Evolutionary conservation across 1,140 invertebrate genomes (phyloP).

Genomic region (Saccostrea glomerata): DNA sequence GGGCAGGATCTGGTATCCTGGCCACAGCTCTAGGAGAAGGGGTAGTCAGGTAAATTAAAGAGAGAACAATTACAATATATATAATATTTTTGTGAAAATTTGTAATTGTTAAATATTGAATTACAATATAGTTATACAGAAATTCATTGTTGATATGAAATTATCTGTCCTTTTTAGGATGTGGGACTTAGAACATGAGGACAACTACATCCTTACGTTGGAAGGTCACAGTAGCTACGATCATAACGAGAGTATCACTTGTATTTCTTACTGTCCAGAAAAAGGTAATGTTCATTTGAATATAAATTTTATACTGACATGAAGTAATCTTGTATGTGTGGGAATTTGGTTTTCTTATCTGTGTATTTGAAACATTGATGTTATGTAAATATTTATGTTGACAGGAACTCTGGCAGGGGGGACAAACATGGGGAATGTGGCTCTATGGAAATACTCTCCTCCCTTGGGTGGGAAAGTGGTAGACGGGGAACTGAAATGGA

Average conservation of each 20-base stretch:
- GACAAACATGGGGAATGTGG: conserved; percentile 93
- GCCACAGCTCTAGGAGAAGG: conserved; percentile 85
- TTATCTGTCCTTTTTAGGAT: conserved; percentile 81
- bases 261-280: conserved; percentile 84
- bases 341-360: background rate
- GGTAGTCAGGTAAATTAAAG: conserved; percentile 76
- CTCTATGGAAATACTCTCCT: conserved; percentile 88
- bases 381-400: background rate
- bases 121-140: background rate
- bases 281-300: conserved; percentile 74
- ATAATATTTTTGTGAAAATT: background rate
- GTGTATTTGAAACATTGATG: background rate
- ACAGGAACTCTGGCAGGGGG: conserved; percentile 88
- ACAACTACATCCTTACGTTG: conserved; percentile 90
- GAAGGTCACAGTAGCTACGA: conserved; percentile 79
- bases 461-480: conserved; percentile 61
- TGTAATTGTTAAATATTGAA: background rate
- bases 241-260: conserved; percentile 85
- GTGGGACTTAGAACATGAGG: conserved; percentile 95
- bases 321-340: background rate
- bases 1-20: conserved; percentile 85
- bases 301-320: background rate
- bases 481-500: conserved; percentile 80
- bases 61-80: background rate
- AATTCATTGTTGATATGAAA: background rate